Conservation (phyloP, 2,888 invertebrate genomes). For the Neoascia interrupta region DNA sequence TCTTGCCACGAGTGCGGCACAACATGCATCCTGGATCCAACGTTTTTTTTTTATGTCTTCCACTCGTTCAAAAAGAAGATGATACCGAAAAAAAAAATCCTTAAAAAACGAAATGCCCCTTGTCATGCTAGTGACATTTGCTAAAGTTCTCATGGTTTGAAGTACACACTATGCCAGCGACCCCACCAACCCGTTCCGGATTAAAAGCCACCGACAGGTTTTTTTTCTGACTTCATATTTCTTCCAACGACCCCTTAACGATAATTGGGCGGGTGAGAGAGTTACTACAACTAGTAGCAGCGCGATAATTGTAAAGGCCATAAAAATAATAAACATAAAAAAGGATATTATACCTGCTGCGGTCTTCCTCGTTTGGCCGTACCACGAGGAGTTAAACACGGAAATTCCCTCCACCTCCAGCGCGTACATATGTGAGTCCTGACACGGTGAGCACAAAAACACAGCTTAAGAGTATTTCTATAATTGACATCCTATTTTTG, state of each 20-base stretch:
- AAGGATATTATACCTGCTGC: conserved; percentile 54
- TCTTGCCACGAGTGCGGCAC: conserved; percentile 47
- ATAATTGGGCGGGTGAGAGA: conserved; percentile 66
- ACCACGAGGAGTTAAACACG: conserved; percentile 65
- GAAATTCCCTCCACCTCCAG: conserved; percentile 45
- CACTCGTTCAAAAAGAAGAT: conserved; percentile 28
- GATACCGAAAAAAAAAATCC: conserved; percentile 12
- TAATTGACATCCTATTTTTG: conserved; percentile 70
- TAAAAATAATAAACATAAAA: conserved; percentile 65
- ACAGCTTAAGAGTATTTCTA: conserved; percentile 67
- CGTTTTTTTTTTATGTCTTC: conserved; percentile 17
- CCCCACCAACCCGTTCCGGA: conserved; percentile 39
- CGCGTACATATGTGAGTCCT: conserved; percentile 36
- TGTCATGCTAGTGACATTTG: conserved; percentile 55
- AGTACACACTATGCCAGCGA: conserved; percentile 40
- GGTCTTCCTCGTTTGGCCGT: conserved; percentile 53
- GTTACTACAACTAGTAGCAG: conserved; percentile 23
- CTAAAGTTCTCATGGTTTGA: conserved; percentile 64
- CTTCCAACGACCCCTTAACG: conserved; percentile 56
- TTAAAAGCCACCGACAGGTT: conserved; percentile 51
- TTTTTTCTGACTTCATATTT: conserved; percentile 35
- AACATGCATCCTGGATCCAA: conserved; percentile 43
- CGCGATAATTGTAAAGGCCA: conserved; percentile 59
- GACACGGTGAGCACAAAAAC: conserved; percentile 46
- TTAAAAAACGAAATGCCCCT: conserved; percentile 26